These are phyloP conservation scores for Dioctria rufipes DNA, from an alignment of 2,888 invertebrate species.

Conservation along the genomic window DNA sequence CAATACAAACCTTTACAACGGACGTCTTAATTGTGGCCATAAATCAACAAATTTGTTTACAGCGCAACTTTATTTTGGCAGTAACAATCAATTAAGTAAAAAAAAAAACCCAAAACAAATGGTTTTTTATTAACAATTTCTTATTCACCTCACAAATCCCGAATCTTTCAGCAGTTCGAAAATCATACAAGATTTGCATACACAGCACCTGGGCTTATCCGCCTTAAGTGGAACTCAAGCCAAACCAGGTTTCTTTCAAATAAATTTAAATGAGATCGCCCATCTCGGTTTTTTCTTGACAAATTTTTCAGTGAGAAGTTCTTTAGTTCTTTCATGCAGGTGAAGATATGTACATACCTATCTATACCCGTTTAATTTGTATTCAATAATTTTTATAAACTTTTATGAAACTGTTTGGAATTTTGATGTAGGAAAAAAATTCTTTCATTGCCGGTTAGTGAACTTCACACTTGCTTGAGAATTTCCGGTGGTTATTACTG, in stretches of 20 bases:
- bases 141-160: slow-evolving; percentile 29
- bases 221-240: slow-evolving; percentile 6
- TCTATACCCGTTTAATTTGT: not conserved
- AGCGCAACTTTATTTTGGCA: slow-evolving; percentile 32
- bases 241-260: not conserved
- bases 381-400: slow-evolving; percentile 33
- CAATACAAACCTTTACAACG: not conserved
- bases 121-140: not conserved
- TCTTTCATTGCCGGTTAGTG: slow-evolving; percentile 2
- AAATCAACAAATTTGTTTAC: slow-evolving; percentile 25
- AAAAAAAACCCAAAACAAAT: slow-evolving; percentile 15
- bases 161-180: slow-evolving; percentile 13
- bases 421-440: slow-evolving; percentile 5
- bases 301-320: not conserved
- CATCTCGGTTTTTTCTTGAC: slow-evolving; percentile 1
- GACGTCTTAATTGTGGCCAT: slow-evolving; percentile 18
- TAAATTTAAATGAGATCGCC: slow-evolving; percentile 34
- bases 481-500: slow-evolving; percentile 6
- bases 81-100: slow-evolving; percentile 38
- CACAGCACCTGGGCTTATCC: slow-evolving; percentile 31
- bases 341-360: not conserved
- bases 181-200: slow-evolving; percentile 32
- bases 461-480: slow-evolving; percentile 6
- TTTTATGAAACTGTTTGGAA: slow-evolving; percentile 15
- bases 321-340: not conserved